Percentiles rank a stretch among this genome's conserved stretches.
These are phyloP conservation scores for Brachionus asplanchnoidis DNA, from an alignment of 1,140 invertebrate genomes.

Conservation along the genomic window DNA sequence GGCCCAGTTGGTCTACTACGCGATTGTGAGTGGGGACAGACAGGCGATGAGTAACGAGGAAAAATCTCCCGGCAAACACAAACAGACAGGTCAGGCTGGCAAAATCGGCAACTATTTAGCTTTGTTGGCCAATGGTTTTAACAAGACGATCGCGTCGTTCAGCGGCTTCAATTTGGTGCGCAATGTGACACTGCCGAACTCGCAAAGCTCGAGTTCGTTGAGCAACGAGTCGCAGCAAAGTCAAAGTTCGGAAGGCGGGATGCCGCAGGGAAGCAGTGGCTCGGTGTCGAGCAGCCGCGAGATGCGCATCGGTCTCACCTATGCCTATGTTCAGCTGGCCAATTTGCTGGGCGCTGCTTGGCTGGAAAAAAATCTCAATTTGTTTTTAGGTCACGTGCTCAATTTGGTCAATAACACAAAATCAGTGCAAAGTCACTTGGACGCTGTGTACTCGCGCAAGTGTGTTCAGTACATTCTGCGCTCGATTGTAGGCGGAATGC, in stretches of 20 bases:
- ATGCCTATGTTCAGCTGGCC: slow-evolving; percentile 88
- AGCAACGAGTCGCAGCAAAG: not conserved
- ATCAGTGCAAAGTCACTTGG: slow-evolving; percentile 86
- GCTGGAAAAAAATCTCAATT: slow-evolving; percentile 83
- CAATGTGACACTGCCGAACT: not conserved
- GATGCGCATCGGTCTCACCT: slow-evolving; percentile 48
- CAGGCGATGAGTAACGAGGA: not conserved
- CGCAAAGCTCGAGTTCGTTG: not conserved
- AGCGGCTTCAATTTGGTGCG: slow-evolving; percentile 11
- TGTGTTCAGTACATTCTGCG: slow-evolving; percentile 92
- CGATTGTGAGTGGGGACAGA: slow-evolving; percentile 49
- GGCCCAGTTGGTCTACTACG: slow-evolving; percentile 75
- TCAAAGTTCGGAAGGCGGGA: not conserved
- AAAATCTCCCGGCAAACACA: not conserved
- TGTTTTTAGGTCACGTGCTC: slow-evolving; percentile 78
- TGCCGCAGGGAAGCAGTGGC: not conserved
- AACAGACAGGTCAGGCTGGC: not conserved
- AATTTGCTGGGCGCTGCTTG: slow-evolving; percentile 85
- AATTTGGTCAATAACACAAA: slow-evolving; percentile 83
- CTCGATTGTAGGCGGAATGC: slow-evolving; percentile 80
- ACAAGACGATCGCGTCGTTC: not conserved
- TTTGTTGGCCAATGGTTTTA: slow-evolving; percentile 10
- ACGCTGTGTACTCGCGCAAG: slow-evolving; percentile 93
- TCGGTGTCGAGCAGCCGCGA: not conserved
- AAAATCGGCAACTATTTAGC: not conserved